Evolutionary conservation across 1,140 invertebrate genomes (phyloP), one percentile per base, ranked within the genome.

Genomic region (Oncopodura yosiiana): DNA sequence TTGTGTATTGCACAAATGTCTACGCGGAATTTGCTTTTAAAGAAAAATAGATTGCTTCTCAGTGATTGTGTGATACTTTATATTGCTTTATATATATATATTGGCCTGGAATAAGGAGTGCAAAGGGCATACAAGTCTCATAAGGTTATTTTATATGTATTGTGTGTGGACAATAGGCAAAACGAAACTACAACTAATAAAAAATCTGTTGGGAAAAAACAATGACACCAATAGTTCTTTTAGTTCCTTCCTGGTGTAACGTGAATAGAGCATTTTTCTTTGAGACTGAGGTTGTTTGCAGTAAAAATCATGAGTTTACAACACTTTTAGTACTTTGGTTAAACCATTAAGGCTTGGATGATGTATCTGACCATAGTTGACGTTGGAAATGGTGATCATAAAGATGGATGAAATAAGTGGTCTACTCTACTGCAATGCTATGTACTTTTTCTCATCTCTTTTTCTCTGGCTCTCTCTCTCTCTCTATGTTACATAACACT

Each of bases 221-320:
- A 14, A 14, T 6, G 6, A 14, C 24, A n/a, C n/a, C n/a, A n/a
- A n/a, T n/a, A n/a, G 43, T 39, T n/a, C 23, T 41, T 53, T 53
- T 26, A 18, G 24, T 45, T 26, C 34, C 36, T 45, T 34, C 41
- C n/a, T n/a, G n/a, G n/a, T n/a, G n/a, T n/a, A n/a, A n/a, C n/a
- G n/a, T n/a, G n/a, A n/a, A n/a, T n/a, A n/a, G n/a, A n/a, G n/a
- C n/a, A n/a, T n/a, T n/a, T n/a, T n/a, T n/a, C n/a, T n/a, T n/a
- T n/a, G n/a, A n/a, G n/a, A n/a, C n/a, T n/a, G n/a, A 53, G 51
- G 42, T 53, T 45, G 51, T 53, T 53, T 53, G 41, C 43, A 46
- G 56, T 58, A 58, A 58, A 58, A 58, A 58, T 58, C 56, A 58
- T 48, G 49, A 58, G 56, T 58, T 58, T 58, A 58, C 56, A 58